Base-by-base conservation (phyloP, 2,113 vertebrate species). In the Struthidea cinerea region DNA sequence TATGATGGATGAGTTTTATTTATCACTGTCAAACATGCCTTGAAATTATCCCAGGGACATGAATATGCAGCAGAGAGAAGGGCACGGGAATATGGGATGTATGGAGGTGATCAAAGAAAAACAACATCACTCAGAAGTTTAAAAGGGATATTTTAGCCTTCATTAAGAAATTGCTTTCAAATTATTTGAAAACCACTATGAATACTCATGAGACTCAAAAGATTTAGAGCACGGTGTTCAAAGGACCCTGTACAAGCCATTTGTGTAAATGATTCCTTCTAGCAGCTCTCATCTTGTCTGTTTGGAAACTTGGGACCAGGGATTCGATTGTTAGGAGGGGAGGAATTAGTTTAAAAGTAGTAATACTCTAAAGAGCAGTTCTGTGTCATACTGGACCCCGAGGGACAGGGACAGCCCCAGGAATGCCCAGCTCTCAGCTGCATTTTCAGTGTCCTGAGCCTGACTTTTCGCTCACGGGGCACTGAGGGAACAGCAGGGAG, bases 11-110 rank as follows among this genome's bases (percentile, higher is more conserved):
- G 84, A 87, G 53, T 96, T 97, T 97, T 96, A 97, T 97, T 97
- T 97, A 96, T 91, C 84, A 33, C 95, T 93, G 95, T 85, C 94
- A 95, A 87, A 87, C 81, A 85, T 3, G 95, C 82, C 87, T 91
- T 85, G 90, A 90, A 95, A 95, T 96, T 77, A 96, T 95, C 59
- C 89, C 6, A 1, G 84, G 70, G 56, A 94, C 84, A 93, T 94
- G 95, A 97, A 97, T 94, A 96, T 96, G 89, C 94, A 96, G 94
- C 70, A 95, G 95, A 83, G 84, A 87, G 93, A 94, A 76, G 87
- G 56, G 81, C 7, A 10, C 24, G 69, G 82, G 73, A 85, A 90
- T 87, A 65, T 59, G 78, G 89, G 92, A 93, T 79, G 56, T 46
- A 73, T 41, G 49, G 93, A 93, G 80, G 93, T 94, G 93, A 97